Base-by-base conservation (phyloP, 1,140 invertebrate species). In the Drosophila grimshawi region DNA sequence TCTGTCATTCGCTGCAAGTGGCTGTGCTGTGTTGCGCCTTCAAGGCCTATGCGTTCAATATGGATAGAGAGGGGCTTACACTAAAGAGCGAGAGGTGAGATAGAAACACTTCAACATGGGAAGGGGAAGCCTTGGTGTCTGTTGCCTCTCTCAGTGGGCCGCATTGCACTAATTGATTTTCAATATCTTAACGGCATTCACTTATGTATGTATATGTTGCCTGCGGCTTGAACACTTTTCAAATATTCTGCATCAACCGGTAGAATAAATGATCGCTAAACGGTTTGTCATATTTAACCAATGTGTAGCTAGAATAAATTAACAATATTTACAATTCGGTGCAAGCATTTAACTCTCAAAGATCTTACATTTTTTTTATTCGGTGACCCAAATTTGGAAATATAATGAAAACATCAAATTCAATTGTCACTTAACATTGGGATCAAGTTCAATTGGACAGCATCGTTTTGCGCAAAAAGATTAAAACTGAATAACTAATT, bases 351-450 rank as follows among this genome's bases (percentile, higher is more conserved):
- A 19, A 19, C 19, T 19, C 10, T 33, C 2, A 29, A 49, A 49
- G 7, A 19, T 30, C 11, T 30, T 30, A 29, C 32, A 55, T 35
- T 19, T 19, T 19, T 19, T 19, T 19, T 19, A 1, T 19, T 19
- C 2, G 1, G 0, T 19, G 19, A 19, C 19, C 77, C 52, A 75
- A 78, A 78, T 78, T 69, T 51, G 41, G 0, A 19, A 19, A 32
- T 39, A 29, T 39, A 77, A 88, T 88, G 61, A 80, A 88, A 80
- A 83, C 75, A 88, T 83, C 59, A 35, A 43, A 32, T 69, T 66
- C 78, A 88, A 88, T 89, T 89, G 73, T 89, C 85, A 78, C 73
- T 89, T 83, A 72, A 88, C 83, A 74, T 63, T 32, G 55, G 48
- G 83, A 80, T 88, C 83, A 88, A 89, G 85, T 71, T 77, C 80